These are phyloP conservation scores for Apolygus lucorum DNA, from an alignment of 1,140 invertebrate species.

Conservation along the genomic window DNA sequence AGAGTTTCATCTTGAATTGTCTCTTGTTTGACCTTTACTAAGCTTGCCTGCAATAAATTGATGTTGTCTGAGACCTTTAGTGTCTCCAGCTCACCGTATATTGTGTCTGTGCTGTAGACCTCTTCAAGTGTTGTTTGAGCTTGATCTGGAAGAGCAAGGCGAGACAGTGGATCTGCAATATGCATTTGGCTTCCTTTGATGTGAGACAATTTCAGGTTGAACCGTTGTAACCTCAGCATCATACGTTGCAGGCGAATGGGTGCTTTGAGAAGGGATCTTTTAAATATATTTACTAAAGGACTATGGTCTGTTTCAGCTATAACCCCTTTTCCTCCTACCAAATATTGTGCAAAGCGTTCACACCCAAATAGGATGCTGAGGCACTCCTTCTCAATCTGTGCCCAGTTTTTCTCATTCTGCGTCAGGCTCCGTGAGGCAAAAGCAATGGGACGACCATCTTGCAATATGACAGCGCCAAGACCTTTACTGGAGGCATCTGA, in stretches of 20 bases:
- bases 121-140: neutral
- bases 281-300: slow-evolving; percentile 37
- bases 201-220: slow-evolving; percentile 33
- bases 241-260: slow-evolving; percentile 39
- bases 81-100: slow-evolving; percentile 28
- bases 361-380: too few species aligned
- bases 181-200: too few species aligned
- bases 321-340: slow-evolving; percentile 35
- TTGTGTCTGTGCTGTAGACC: slow-evolving; percentile 21
- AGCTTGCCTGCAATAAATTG: slow-evolving; percentile 27
- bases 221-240: slow-evolving; percentile 38
- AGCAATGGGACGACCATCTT: too few species aligned
- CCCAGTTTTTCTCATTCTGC: too few species aligned
- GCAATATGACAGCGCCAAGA: too few species aligned
- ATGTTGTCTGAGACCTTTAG: slow-evolving; percentile 28
- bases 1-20: slow-evolving; percentile 24
- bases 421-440: too few species aligned
- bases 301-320: too few species aligned
- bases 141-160: slow-evolving; percentile 26
- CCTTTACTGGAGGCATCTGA: too few species aligned
- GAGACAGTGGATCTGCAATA: slow-evolving; percentile 36
- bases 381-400: too few species aligned
- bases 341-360: slow-evolving; percentile 37
- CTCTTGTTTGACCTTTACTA: slow-evolving; percentile 30
- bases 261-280: slow-evolving; percentile 30